These are phyloP conservation scores for Chromis chromis DNA, from an alignment of 2,797 vertebrate species.

Conservation along the genomic window DNA sequence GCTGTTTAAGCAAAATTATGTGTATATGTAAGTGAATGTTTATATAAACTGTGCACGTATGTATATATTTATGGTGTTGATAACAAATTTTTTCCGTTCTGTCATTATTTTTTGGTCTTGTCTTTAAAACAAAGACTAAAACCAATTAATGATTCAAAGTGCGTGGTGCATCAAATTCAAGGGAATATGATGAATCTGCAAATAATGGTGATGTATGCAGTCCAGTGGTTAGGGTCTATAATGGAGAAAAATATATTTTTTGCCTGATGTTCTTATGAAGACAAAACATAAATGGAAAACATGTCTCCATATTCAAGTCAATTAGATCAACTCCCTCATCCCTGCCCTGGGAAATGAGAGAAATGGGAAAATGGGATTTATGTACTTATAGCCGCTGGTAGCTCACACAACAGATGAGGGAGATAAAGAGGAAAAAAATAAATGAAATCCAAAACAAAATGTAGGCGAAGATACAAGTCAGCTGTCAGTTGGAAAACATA, in stretches of 20 bases:
- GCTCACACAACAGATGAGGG: slow-evolving; percentile 16
- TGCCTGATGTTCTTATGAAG: not conserved
- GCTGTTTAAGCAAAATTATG: not conserved
- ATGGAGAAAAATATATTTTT: slow-evolving; percentile 4
- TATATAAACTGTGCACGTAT: no score
- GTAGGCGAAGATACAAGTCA: slow-evolving; percentile 62
- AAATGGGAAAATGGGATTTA: slow-evolving; percentile 48
- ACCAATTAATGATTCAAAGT: not conserved
- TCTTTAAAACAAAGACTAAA: not conserved
- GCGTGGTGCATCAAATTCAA: not conserved
- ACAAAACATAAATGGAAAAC: slow-evolving; percentile 33
- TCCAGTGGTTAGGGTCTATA: not conserved
- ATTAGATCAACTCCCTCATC: slow-evolving; percentile 44
- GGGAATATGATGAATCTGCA: slow-evolving; percentile 26
- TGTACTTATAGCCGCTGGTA: slow-evolving; percentile 27
- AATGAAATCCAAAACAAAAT: slow-evolving; percentile 67
- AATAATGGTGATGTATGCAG: slow-evolving; percentile 25
- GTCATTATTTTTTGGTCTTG: not conserved
- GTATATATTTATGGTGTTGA: no score
- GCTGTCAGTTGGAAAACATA: slow-evolving; percentile 64
- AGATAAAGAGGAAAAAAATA: slow-evolving; percentile 54
- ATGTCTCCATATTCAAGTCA: slow-evolving; percentile 31
- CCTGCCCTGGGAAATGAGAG: slow-evolving; percentile 34
- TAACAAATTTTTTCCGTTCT: no score
- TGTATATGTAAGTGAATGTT: no score